Base-by-base conservation (phyloP, 2,888 invertebrate species). In the Augiades crinisus region DNA sequence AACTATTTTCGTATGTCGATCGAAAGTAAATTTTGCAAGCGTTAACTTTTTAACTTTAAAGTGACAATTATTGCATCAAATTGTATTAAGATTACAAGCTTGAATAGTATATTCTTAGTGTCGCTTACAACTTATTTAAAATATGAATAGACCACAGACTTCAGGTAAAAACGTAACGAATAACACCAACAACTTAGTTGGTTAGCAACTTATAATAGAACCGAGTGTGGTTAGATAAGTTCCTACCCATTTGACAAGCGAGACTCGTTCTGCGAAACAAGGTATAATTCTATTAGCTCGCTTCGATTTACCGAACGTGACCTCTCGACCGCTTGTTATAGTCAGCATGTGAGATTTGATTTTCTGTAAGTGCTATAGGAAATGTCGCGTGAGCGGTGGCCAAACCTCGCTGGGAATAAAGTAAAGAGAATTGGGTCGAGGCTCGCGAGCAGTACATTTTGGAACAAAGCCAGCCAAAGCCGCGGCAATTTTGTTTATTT, bases 361-460 rank as follows among this genome's bases (percentile, higher is more conserved):
- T 77, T 71, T 65, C 63, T 43, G 68, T 77, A 75, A 79, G 72
- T 81, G 75, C 75, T 78, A 74, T 75, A 76, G 78, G 78, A 80
- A 81, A 77, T 78, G 79, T 83, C 81, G 76, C 75, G 72, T 77
- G 76, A 75, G 64, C 68, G 65, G 56, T 58, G 47, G 56, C 59
- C 55, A 36, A 55, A 58, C 55, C 57, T 70, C 68, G 65, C 68
- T 65, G 70, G 71, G 73, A 76, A 81, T 82, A 81, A 82, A 83
- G 75, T 76, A 77, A 73, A 69, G 72, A 66, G 79, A 85, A 84
- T 80, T 82, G 73, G 85, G 85, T 86, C 86, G 79, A 71, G 67
- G 66, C 67, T 62, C 66, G 69, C 65, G 64, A 44, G 41, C 62
- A 75, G 68, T 68, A 74, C 74, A 70, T 78, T 78, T 81, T 85